phyloP scores from a whole-genome alignment of 2,888 invertebrate genomes.

The Quadroppia sp. region DNA sequence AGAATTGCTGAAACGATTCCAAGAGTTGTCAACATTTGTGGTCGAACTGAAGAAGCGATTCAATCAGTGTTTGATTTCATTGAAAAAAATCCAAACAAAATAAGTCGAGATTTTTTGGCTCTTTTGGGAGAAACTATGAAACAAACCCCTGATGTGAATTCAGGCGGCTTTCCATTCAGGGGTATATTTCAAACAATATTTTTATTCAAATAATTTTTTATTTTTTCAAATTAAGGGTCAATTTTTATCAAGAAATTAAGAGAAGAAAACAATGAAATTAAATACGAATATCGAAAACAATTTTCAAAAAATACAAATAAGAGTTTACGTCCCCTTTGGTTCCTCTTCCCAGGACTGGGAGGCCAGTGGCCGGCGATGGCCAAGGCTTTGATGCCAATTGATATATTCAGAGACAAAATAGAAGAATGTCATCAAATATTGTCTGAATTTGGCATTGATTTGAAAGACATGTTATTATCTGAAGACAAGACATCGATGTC shows the following conservation, averaged over 20 bases:
- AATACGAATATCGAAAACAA: constrained; percentile 14
- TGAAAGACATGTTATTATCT: constrained; percentile 88
- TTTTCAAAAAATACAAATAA: neutral
- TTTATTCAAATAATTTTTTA: too few species aligned
- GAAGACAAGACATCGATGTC: constrained; percentile 81
- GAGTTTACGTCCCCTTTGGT: constrained; percentile 53
- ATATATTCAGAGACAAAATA: constrained; percentile 61
- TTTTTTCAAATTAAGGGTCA: neutral
- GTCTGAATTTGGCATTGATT: constrained; percentile 67
- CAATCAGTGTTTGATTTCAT: constrained; percentile 60
- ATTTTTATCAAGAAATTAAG: neutral
- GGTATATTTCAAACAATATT: constrained; percentile 53
- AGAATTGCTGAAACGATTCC: constrained; percentile 55
- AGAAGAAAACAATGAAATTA: neutral
- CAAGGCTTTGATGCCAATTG: constrained; percentile 27
- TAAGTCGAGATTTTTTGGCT: constrained; percentile 63
- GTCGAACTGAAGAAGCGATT: constrained; percentile 76
- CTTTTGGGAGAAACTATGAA: constrained; percentile 71
- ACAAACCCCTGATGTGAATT: neutral
- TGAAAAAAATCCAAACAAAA: constrained; percentile 56
- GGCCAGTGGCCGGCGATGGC: constrained; percentile 28
- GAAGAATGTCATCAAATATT: constrained; percentile 51
- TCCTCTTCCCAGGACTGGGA: constrained; percentile 65
- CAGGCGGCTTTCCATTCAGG: constrained; percentile 56
- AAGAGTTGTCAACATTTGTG: constrained; percentile 71